A percentile compares a stretch with the other conserved stretches of the same genome.
phyloP scores from a whole-genome alignment of 2,888 invertebrate genomes.

The Brassicogethes aeneus region DNA sequence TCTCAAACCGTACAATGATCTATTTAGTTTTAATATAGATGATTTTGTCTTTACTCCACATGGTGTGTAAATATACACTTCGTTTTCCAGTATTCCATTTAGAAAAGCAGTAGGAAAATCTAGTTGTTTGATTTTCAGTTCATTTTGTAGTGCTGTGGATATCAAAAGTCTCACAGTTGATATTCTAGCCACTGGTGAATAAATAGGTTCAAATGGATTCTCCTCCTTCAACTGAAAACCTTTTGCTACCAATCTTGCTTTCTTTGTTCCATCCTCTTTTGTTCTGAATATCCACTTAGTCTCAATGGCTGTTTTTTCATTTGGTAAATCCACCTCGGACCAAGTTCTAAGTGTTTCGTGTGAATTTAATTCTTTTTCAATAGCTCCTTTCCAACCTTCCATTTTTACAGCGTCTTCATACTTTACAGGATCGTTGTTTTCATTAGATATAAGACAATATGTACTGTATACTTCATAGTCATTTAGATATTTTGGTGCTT shows the following conservation, averaged over 20 bases:
- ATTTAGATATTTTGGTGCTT: slow-evolving; percentile 5
- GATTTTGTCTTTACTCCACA: slow-evolving; percentile 8
- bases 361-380: neutral
- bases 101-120: slow-evolving; percentile 9
- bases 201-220: slow-evolving; percentile 9
- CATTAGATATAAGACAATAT: slow-evolving; percentile 8
- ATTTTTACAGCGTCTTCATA: neutral
- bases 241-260: slow-evolving; percentile 14
- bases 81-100: too few species aligned
- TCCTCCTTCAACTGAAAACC: slow-evolving; percentile 14
- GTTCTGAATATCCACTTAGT: too few species aligned
- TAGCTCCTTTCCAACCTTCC: neutral
- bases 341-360: neutral
- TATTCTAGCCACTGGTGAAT: slow-evolving; percentile 12
- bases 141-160: slow-evolving; percentile 9
- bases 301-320: neutral
- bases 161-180: slow-evolving; percentile 12
- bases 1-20: slow-evolving; percentile 12
- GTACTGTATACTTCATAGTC: slow-evolving; percentile 11
- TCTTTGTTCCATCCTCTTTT: slow-evolving; percentile 11
- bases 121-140: slow-evolving; percentile 10
- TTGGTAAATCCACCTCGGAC: neutral
- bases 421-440: neutral
- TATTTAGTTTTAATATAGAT: slow-evolving; percentile 10
- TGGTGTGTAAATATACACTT: slow-evolving; percentile 10